Evolutionary conservation across 2,797 vertebrate species (phyloP), one percentile per base, ranked within the genome.

Genomic region (Enteromius viviparus): DNA sequence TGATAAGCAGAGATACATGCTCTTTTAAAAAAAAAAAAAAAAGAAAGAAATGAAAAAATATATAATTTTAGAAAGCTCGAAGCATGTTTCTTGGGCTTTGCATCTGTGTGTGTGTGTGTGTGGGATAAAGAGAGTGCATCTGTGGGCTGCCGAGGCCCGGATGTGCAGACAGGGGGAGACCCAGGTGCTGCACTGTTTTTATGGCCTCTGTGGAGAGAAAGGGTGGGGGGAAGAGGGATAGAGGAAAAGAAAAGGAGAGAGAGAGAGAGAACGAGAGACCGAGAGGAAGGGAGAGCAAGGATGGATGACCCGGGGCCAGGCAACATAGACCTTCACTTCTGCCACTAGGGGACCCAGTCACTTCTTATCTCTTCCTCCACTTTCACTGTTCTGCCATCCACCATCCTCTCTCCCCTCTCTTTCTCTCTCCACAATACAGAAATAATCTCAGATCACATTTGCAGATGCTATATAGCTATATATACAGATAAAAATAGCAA

Each of bases 161-260:
- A 90, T 90, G 88, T 94, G 91, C 92, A 92, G 90, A 91, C 93
- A 92, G 94, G 95, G 95, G 92, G 92, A 93, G 81, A 93, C 91
- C 93, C 94, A 96, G 94, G 94, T 96, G 94, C 92, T 94, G 92
- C 86, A 91, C 92, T 94, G 90, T 94, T 95, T 95, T 93, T 91
- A 92, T 94, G 93, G 92, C 90, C 91, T 95, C 93, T 92, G 90
- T 88, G 90, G 93, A 93, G 93, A 94, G 93, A 94, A 93, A 93
- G 92, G 92, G 92, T 90, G 90, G 91, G 92, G 92, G 93, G 92
- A 88, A 76, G 76, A 89, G 93, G 92, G 90, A 91, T 91, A 90
- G 88, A 77, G 81, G 90, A 92, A 91, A 90, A 89, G 92, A 90
- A 89, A 94, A 91, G 92, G 92, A 92, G 93, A 93, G 91, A 34